phyloP scores from a whole-genome alignment of 2,888 invertebrate genomes.

The Drosophila aldrichi region DNA sequence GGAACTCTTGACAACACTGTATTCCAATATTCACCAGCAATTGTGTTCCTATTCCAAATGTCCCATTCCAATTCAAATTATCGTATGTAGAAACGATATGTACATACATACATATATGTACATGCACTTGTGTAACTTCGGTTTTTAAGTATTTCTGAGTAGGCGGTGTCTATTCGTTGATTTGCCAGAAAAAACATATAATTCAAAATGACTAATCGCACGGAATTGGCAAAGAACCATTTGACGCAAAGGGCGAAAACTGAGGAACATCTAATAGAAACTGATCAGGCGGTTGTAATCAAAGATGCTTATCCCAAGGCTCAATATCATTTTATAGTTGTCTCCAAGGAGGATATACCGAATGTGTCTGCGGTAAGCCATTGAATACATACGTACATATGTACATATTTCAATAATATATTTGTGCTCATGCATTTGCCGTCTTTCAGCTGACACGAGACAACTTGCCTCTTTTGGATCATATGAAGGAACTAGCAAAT shows the following conservation, averaged over 20 bases:
- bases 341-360: conserved; percentile 46
- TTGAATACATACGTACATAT: background rate
- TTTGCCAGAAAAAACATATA: background rate
- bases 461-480: conserved; percentile 57
- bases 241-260: conserved; percentile 16
- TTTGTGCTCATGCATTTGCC: background rate
- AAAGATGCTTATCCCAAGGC: conserved; percentile 56
- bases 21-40: background rate
- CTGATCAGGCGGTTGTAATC: conserved; percentile 52
- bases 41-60: background rate
- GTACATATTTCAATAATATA: background rate
- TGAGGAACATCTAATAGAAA: conserved; percentile 36
- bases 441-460: conserved; percentile 45
- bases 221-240: background rate
- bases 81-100: too few species aligned
- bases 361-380: conserved; percentile 40
- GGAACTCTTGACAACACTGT: conserved; percentile 21
- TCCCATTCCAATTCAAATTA: background rate
- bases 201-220: rapidly evolving
- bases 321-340: conserved; percentile 54
- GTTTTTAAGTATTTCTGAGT: background rate
- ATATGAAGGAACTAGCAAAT: conserved; percentile 60
- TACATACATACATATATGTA: too few species aligned
- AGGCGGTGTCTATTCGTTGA: background rate
- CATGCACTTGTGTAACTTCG: background rate